Evolutionary conservation across 2,113 vertebrate species (phyloP).

Genomic region (Hepsetus odoe): DNA sequence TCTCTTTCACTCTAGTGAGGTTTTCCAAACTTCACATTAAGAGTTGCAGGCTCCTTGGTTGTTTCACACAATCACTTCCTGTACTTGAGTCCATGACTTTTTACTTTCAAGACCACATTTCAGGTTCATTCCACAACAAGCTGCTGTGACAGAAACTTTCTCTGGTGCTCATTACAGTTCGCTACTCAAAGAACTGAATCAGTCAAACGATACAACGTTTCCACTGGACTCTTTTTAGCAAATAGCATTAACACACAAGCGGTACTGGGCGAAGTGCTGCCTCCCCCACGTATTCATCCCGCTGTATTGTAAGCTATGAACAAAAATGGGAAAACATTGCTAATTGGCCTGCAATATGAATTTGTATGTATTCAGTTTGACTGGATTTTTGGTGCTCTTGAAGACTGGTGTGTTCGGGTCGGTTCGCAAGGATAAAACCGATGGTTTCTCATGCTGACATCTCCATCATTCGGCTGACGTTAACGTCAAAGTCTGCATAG

Average conservation of each 20-base stretch:
- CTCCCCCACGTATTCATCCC: constrained; percentile 10
- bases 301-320: constrained; percentile 41
- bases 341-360: not conserved
- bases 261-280: not conserved
- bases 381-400: constrained; percentile 46
- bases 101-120: constrained; percentile 22
- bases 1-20: not conserved
- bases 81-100: constrained; percentile 16
- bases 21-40: not conserved
- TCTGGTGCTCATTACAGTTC: constrained; percentile 47
- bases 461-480: not conserved
- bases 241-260: constrained; percentile 30
- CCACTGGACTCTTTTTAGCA: constrained; percentile 1
- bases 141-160: constrained; percentile 33
- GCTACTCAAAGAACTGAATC: constrained; percentile 22
- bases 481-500: not conserved
- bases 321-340: not conserved
- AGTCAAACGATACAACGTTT: constrained; percentile 6
- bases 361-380: constrained; percentile 21
- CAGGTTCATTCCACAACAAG: constrained; percentile 50
- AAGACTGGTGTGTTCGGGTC: constrained; percentile 19
- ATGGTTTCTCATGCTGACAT: constrained; percentile 22
- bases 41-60: not conserved
- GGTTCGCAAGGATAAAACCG: not conserved
- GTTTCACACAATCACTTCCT: not conserved